These are phyloP conservation scores for Diarsia brunnea DNA, from an alignment of 2,888 invertebrate species.

Conservation along the genomic window DNA sequence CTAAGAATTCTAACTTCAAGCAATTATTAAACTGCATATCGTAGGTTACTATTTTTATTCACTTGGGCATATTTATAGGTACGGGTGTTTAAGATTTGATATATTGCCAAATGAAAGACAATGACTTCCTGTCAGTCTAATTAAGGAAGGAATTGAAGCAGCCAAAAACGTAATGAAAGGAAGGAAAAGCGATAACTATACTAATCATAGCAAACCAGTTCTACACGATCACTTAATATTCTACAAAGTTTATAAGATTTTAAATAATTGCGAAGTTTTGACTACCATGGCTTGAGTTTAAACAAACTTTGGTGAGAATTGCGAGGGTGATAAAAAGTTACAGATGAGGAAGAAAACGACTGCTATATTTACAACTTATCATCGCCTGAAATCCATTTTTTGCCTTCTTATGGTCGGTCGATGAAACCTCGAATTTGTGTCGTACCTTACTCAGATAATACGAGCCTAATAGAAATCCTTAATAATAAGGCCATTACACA, in stretches of 20 bases:
- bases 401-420: too few relatives aligned
- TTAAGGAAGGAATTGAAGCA: not conserved
- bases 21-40: too few relatives aligned
- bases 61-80: too few relatives aligned
- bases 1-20: too few relatives aligned
- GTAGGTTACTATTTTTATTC: too few relatives aligned
- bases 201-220: not conserved
- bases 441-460: slow-evolving; percentile 33
- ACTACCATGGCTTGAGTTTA: not conserved
- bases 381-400: not conserved
- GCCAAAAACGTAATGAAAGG: not conserved
- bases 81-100: too few relatives aligned
- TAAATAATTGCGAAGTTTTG: not conserved
- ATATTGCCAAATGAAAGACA: not conserved
- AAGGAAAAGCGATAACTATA: not conserved
- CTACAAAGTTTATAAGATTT: not conserved
- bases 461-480: slow-evolving; percentile 51
- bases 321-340: not conserved
- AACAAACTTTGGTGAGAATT: not conserved
- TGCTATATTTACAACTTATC: not conserved
- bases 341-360: not conserved
- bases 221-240: slow-evolving; percentile 2
- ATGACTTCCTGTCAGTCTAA: not conserved
- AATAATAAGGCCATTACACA: slow-evolving; percentile 52
- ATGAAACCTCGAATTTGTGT: slow-evolving; percentile 5